Percentiles rank a stretch among this genome's conserved stretches.
Conservation (phyloP, 2,888 invertebrate genomes). For the Strigamia maritima region DNA sequence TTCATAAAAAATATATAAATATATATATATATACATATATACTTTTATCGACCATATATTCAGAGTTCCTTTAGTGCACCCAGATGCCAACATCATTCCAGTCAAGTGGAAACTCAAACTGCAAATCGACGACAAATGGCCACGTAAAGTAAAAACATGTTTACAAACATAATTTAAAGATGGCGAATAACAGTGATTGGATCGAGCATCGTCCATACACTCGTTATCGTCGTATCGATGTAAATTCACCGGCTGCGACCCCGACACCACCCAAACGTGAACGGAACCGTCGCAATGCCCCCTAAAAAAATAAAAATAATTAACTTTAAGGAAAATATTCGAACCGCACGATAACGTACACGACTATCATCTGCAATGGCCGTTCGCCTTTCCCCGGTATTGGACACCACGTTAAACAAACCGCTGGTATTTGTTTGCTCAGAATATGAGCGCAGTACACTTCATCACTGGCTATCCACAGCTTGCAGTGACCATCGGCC, state of each 20-base stretch:
- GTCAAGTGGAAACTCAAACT: constrained; percentile 57
- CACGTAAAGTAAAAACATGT: constrained; percentile 55
- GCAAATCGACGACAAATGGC: constrained; percentile 59
- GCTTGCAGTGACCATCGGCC: constrained; percentile 54
- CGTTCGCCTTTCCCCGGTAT: constrained; percentile 51
- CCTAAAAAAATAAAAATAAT: not conserved
- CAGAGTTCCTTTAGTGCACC: constrained; percentile 56
- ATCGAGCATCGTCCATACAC: not conserved
- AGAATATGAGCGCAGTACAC: constrained; percentile 54
- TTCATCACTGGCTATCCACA: constrained; percentile 55
- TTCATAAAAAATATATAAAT: not conserved
- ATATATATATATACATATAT: no score
- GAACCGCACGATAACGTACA: not conserved
- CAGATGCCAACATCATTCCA: constrained; percentile 59
- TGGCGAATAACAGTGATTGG: not conserved
- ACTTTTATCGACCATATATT: constrained; percentile 61
- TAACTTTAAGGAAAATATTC: not conserved
- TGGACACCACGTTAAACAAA: constrained; percentile 59
- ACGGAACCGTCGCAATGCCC: constrained; percentile 21
- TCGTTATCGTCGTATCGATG: not conserved
- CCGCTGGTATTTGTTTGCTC: constrained; percentile 55
- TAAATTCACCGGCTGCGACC: not conserved
- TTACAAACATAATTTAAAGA: constrained; percentile 7
- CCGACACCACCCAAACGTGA: constrained; percentile 7
- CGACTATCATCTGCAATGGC: constrained; percentile 22